Conservation (phyloP, 2,797 vertebrate genomes). For the Neoniphon sammara region DNA sequence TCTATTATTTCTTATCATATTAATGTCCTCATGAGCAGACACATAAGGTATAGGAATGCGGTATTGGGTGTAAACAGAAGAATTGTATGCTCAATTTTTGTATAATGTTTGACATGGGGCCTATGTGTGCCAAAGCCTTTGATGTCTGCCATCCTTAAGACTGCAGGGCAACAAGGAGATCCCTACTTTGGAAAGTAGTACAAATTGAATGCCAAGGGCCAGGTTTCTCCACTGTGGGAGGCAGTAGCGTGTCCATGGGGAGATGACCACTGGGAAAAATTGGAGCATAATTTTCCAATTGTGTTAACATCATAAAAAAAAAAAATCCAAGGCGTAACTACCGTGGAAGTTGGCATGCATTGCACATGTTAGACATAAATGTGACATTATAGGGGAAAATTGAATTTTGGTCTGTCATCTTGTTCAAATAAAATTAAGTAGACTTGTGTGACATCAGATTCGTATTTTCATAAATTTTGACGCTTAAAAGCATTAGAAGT, state of each 20-base stretch:
- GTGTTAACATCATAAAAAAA: constrained; percentile 50
- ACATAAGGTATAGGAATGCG: constrained; percentile 51
- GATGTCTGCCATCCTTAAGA: constrained; percentile 50
- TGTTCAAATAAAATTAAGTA: constrained; percentile 34
- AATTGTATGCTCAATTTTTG: constrained; percentile 56
- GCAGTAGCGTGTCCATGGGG: constrained; percentile 47
- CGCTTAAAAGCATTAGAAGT: constrained; percentile 57
- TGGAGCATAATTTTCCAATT: constrained; percentile 48
- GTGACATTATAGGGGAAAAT: not conserved
- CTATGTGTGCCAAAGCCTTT: constrained; percentile 30
- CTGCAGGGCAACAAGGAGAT: constrained; percentile 74
- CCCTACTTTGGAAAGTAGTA: constrained; percentile 72
- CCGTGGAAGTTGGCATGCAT: constrained; percentile 12
- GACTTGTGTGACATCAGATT: constrained; percentile 28
- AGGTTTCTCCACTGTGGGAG: constrained; percentile 44
- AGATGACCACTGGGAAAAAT: constrained; percentile 66
- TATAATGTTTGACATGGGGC: constrained; percentile 68
- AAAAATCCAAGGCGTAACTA: not conserved
- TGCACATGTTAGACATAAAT: constrained; percentile 5
- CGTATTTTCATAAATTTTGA: constrained; percentile 40
- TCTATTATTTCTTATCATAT: constrained; percentile 75
- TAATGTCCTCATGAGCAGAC: constrained; percentile 63
- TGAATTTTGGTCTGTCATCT: constrained; percentile 13
- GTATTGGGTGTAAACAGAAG: constrained; percentile 70
- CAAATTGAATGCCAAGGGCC: constrained; percentile 71